Evolutionary conservation across 2,888 invertebrate species (phyloP).

Genomic region (Nemoura dubitans): DNA sequence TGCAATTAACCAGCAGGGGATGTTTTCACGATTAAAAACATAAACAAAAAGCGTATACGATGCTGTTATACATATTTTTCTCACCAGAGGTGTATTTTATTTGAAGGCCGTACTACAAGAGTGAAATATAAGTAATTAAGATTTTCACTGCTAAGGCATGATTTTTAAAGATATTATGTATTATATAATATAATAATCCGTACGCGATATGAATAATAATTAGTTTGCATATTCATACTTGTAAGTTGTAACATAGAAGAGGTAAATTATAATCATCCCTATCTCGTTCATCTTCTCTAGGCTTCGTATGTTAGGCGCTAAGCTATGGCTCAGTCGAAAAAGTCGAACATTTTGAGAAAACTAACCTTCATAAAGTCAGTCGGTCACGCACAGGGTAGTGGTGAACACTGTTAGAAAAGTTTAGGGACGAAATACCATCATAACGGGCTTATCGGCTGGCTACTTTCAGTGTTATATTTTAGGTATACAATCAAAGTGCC

Average conservation of each 20-base stretch:
- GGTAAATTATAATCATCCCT: neutral
- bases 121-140: neutral
- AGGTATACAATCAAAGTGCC: constrained; percentile 3
- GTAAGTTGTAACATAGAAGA: neutral
- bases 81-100: neutral
- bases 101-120: neutral
- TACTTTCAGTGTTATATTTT: constrained; percentile 17
- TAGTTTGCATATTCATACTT: neutral
- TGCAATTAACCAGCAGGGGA: neutral
- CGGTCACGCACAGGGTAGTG: constrained; percentile 8
- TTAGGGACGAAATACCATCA: constrained; percentile 38
- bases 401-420: neutral
- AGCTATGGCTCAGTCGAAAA: neutral
- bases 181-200: neutral
- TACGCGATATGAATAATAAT: neutral
- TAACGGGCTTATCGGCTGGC: neutral
- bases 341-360: constrained; percentile 35
- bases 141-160: neutral
- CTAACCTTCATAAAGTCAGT: constrained; percentile 18
- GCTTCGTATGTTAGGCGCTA: neutral
- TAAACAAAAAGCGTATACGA: neutral
- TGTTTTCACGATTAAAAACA: neutral
- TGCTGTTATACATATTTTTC: neutral
- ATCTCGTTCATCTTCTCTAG: neutral
- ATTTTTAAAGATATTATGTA: neutral